A percentile compares a stretch with the other conserved stretches of the same genome.
Conservation (phyloP, 2,113 vertebrate genomes). For the Mormyrus iriodes region DNA sequence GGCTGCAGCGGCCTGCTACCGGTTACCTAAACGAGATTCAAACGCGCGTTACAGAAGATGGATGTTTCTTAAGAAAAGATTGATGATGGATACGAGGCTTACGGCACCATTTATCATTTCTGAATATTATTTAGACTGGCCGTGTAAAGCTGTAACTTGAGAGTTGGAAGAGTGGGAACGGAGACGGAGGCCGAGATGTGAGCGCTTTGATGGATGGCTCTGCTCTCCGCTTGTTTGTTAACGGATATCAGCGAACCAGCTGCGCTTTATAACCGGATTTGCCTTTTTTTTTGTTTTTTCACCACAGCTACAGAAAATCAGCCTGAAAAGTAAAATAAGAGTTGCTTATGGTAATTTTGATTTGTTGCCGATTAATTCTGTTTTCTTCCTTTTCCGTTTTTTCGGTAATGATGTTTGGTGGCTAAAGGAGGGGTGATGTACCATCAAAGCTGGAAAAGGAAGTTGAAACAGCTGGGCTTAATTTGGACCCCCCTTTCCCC, state of each 20-base stretch:
- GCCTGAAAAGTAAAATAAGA: neutral
- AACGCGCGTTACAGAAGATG: conserved; percentile 88
- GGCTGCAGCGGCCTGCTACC: conserved; percentile 66
- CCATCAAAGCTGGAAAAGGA: conserved; percentile 14
- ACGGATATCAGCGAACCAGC: conserved; percentile 70
- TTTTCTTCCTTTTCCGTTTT: neutral
- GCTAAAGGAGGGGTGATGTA: neutral
- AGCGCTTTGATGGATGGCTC: conserved; percentile 81
- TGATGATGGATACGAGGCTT: conserved; percentile 95
- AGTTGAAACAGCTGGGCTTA: conserved; percentile 24
- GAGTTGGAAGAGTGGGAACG: conserved; percentile 81
- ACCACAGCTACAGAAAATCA: neutral
- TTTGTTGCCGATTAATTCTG: conserved; percentile 18
- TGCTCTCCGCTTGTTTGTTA: conserved; percentile 82
- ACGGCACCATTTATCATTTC: conserved; percentile 94
- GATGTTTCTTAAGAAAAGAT: conserved; percentile 98
- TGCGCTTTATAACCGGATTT: conserved; percentile 33
- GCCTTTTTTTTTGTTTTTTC: conserved; percentile 36
- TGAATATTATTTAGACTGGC: conserved; percentile 99
- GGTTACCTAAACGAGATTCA: conserved; percentile 85
- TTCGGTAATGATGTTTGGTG: neutral
- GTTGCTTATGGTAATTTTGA: neutral
- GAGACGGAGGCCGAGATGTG: conserved; percentile 74
- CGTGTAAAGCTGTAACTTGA: conserved; percentile 97
- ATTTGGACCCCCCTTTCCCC: conserved; percentile 7